Conservation (phyloP, 2,888 invertebrate species). For the Galeruca laticollis region DNA sequence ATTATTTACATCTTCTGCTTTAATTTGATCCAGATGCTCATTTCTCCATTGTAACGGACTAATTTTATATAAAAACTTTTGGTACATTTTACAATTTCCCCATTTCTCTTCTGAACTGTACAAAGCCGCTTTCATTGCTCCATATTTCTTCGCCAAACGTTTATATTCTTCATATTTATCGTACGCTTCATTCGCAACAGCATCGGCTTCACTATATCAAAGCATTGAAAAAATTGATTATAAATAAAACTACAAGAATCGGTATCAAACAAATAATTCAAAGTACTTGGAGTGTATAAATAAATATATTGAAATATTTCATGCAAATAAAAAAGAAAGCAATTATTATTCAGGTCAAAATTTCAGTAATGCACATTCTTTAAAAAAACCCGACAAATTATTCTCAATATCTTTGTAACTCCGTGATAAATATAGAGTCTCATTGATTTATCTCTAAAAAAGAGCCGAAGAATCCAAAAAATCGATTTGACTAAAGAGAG, state of each 20-base stretch:
- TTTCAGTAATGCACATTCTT: too few species aligned
- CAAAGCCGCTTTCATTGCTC: slow-evolving; percentile 65
- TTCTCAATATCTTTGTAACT: too few species aligned
- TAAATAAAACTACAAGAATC: background rate
- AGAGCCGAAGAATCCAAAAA: too few species aligned
- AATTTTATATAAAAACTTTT: slow-evolving; percentile 76
- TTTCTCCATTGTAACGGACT: slow-evolving; percentile 73
- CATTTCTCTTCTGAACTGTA: slow-evolving; percentile 75
- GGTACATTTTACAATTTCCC: slow-evolving; percentile 74
- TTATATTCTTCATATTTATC: slow-evolving; percentile 67
- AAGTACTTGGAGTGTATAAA: too few species aligned
- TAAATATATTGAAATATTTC: too few species aligned
- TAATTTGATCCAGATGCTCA: slow-evolving; percentile 12
- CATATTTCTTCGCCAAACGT: slow-evolving; percentile 65
- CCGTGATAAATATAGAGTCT: too few species aligned
- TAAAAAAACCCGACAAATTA: too few species aligned
- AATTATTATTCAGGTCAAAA: too few species aligned
- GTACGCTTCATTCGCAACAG: slow-evolving; percentile 65
- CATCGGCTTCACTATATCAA: slow-evolving; percentile 67
- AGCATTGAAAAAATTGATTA: background rate
- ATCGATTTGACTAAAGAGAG: too few species aligned
- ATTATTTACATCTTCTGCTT: slow-evolving; percentile 1
- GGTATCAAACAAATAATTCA: too few species aligned
- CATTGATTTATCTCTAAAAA: too few species aligned
- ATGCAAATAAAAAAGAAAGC: too few species aligned